Base-by-base conservation (phyloP, 2,113 vertebrate species). In the Antigone vipio region DNA sequence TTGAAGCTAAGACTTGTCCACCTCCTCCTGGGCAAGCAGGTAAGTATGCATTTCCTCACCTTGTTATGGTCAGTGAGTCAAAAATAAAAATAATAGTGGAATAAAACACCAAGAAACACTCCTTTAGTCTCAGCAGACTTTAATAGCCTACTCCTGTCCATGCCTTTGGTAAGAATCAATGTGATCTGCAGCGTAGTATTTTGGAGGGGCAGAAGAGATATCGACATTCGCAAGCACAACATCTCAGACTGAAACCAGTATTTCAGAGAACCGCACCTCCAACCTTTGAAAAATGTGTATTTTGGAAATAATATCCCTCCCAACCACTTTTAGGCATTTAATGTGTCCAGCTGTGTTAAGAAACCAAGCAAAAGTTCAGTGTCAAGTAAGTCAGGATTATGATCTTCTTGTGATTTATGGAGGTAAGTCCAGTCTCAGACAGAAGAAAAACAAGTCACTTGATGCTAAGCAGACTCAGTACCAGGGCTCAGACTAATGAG, bases 391-490 rank as follows among this genome's bases (percentile, higher is more conserved):
- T 75, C 40, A 87, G 95, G 55, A 90, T 93, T 92, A 93, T 93
- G 89, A 77, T 87, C 68, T 89, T 53, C 63, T 67, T 80, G 80
- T 94, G 75, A 98, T 92, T 93, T 91, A 77, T 89, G 87, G 73
- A 96, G 71, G 89, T 89, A 97, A 96, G 90, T 67, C 94, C 9
- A 64, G 81, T 58, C 92, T 97, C 87, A 84, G 92, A 96, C 77
- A 92, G 86, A 91, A 95, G 93, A 93, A 97, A 98, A 97, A 95
- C 92, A 97, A 97, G 92, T 63, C 81, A 72, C 23, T 93, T 97
- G 97, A 98, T 72, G 83, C 53, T 96, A 97, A 97, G 89, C 97
- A 98, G 98, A 96, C 64, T 24, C 86, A 29, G 95, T 49, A 90
- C 89, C 89, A 92, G 85, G 49, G 59, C 95, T 95, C 89, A 84